Evolutionary conservation across 2,113 vertebrate genomes (phyloP), one percentile per base, ranked within the genome.

Genomic region (Onychostruthus taczanowskii): DNA sequence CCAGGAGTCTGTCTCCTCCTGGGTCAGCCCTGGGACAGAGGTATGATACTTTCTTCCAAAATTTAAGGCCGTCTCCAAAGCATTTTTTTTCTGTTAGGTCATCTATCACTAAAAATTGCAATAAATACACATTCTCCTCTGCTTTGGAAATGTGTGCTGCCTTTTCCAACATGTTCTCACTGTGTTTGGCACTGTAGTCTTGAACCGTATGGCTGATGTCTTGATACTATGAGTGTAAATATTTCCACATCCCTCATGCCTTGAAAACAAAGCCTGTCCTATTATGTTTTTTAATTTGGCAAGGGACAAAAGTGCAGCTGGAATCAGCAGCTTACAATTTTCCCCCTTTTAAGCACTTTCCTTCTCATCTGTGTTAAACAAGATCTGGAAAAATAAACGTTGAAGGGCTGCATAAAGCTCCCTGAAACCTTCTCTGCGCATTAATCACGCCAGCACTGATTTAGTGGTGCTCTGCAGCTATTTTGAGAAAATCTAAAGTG

Each of bases 211-310:
- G 69, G 56, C 79, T 80, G 56, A 67, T 91, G 49, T 72, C 79
- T 88, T 81, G 87, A 61, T 91, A 27, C 23, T 64, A 5, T 1
- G 22, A 50, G 13, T 70, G 69, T 94, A 95, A 95, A 90, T 93
- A 82, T 93, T 95, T 95, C 93, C 88, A 94, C 37, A 44, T 93
- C 76, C 62, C 39, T 90, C 49, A 15, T 69, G 70, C 64, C 69
- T 90, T 78, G 90, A 81, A 94, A 96, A 93, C 69, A 78, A 88
- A 86, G n/a, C 55, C 73, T 86, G 52, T 68, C 61, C 79, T 90
- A 68, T 67, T 78, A 87, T 64, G 31, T 58, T 90, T 90, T 89
- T 94, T 69, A 21, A 49, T 87, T 89, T 95, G 93, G 83, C 82
- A 76, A 56, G 47, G 66, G 35, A 84, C 73, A 62, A 66, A 94